phyloP scores from a whole-genome alignment of 2,113 vertebrate genomes.

The Prunella fulvescens region DNA sequence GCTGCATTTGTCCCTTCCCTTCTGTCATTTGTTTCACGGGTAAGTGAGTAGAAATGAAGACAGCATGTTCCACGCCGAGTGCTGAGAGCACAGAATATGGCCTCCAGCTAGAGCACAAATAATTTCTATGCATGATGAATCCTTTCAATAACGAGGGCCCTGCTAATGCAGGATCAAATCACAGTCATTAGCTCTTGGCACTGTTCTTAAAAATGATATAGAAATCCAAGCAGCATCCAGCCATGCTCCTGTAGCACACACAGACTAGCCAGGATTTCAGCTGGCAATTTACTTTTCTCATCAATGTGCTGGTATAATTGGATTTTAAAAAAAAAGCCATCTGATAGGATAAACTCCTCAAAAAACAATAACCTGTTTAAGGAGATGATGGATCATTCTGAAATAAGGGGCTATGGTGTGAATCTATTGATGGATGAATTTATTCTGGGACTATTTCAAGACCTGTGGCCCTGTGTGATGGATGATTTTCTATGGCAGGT shows the following conservation, averaged over 20 bases:
- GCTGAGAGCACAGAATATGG: slow-evolving; percentile 3
- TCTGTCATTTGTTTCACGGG: slow-evolving; percentile 62
- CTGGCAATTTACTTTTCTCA: background rate
- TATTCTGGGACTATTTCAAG: background rate
- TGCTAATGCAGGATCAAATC: slow-evolving; percentile 51
- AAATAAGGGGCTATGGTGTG: background rate
- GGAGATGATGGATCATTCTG: background rate
- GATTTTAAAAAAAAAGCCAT: background rate
- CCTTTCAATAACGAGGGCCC: slow-evolving; percentile 66
- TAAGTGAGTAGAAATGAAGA: slow-evolving; percentile 62
- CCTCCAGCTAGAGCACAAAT: slow-evolving; percentile 64
- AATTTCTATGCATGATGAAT: slow-evolving; percentile 71
- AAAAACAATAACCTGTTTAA: background rate
- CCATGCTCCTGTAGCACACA: background rate
- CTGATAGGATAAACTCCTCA: background rate
- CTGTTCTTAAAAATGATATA: background rate
- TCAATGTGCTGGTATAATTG: background rate
- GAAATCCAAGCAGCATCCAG: background rate
- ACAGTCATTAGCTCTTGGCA: slow-evolving; percentile 31
- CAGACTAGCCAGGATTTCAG: background rate
- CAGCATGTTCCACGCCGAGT: background rate
- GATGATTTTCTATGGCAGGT: background rate
- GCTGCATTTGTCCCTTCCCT: slow-evolving; percentile 27
- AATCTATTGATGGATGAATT: background rate
- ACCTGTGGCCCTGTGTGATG: background rate